These are phyloP conservation scores for Spondyliosoma cantharus DNA, from an alignment of 2,797 vertebrate genomes.

Conservation along the genomic window DNA sequence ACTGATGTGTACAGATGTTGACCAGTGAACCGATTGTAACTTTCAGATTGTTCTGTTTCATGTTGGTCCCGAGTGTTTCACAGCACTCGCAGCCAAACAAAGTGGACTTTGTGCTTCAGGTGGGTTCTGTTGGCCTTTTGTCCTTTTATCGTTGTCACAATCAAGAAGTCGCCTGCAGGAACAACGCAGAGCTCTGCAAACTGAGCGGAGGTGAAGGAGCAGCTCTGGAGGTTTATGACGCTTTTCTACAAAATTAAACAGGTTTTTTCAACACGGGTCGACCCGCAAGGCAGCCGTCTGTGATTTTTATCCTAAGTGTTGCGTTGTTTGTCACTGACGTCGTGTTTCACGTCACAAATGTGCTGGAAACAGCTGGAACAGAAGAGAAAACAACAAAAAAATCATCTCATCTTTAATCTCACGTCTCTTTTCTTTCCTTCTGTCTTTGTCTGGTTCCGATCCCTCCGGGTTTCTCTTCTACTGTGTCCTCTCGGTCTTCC, in stretches of 20 bases:
- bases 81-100: slow-evolving; percentile 34
- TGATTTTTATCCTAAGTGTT: too few species aligned
- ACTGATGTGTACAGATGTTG: slow-evolving; percentile 53
- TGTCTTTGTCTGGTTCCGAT: not conserved
- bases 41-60: slow-evolving; percentile 46
- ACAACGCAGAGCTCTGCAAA: not conserved
- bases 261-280: too few species aligned
- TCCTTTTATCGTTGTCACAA: slow-evolving; percentile 17
- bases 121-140: not conserved
- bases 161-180: slow-evolving; percentile 19
- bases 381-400: too few species aligned
- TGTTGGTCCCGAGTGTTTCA: slow-evolving; percentile 34
- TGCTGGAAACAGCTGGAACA: too few species aligned
- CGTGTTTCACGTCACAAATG: too few species aligned
- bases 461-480: too few species aligned
- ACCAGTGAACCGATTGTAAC: not conserved
- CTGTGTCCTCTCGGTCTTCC: not conserved
- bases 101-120: slow-evolving; percentile 43
- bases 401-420: too few species aligned
- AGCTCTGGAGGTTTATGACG: too few species aligned
- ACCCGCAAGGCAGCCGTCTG: too few species aligned
- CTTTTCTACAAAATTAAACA: too few species aligned
- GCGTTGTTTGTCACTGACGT: too few species aligned
- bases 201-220: too few species aligned
- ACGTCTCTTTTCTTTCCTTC: not conserved